Percentiles rank a stretch among this genome's conserved stretches.
Evolutionary conservation across 2,113 vertebrate genomes (phyloP).

Genomic region (Tamias sibiricus): DNA sequence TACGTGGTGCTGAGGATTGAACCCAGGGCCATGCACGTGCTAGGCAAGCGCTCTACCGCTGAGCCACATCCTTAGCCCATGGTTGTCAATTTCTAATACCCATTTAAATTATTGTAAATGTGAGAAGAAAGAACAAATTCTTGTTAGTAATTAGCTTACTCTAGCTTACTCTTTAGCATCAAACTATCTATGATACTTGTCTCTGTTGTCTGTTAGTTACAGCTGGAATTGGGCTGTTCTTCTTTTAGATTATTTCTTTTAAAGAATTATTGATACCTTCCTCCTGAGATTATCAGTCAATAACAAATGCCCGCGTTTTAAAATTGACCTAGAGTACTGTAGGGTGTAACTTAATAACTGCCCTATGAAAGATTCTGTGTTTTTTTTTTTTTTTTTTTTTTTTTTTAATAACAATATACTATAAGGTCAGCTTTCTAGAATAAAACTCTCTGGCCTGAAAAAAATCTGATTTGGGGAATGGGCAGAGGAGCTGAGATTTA

Average conservation of each 20-base stretch:
- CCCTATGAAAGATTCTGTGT: background rate
- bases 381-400: too few relatives aligned
- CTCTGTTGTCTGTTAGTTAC: background rate
- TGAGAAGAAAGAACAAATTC: background rate
- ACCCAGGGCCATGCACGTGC: too few relatives aligned
- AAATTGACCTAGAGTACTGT: background rate
- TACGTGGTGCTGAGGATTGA: too few relatives aligned
- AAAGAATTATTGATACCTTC: background rate
- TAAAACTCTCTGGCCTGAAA: constrained; percentile 29
- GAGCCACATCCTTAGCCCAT: too few relatives aligned
- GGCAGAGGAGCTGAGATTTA: constrained; percentile 20
- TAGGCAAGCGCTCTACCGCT: too few relatives aligned
- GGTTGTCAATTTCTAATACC: background rate
- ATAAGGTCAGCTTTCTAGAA: background rate
- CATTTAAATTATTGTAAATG: background rate
- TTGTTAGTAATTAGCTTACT: background rate
- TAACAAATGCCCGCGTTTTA: background rate
- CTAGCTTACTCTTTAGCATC: background rate
- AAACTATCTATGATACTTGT: background rate
- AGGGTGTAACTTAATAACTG: background rate
- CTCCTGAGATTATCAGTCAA: background rate
- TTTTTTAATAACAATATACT: background rate
- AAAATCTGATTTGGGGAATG: background rate
- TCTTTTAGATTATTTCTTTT: background rate
- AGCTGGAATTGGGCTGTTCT: background rate